Conservation (phyloP, 1,140 invertebrate genomes). For the Zaprionus tsacasi region DNA sequence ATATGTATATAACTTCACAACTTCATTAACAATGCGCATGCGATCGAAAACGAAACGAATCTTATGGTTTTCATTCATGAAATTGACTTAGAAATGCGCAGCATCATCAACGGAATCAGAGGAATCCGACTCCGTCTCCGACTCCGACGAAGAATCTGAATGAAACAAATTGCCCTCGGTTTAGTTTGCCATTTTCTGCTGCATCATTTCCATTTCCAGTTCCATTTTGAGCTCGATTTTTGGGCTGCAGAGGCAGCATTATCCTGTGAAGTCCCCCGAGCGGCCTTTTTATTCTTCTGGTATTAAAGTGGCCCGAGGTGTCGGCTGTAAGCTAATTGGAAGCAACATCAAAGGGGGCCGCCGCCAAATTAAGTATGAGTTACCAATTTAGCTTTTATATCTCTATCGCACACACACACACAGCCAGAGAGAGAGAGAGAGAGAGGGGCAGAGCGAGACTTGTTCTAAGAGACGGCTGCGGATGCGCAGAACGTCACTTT, state of each 20-base stretch:
- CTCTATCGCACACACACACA: slow-evolving; percentile 76
- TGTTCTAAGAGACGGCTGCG: slow-evolving; percentile 38
- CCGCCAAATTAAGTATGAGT: slow-evolving; percentile 84
- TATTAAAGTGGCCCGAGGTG: slow-evolving; percentile 69
- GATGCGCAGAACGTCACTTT: slow-evolving; percentile 53
- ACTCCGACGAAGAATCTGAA: slow-evolving; percentile 38
- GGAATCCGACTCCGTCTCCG: slow-evolving; percentile 7
- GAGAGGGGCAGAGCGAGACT: slow-evolving; percentile 18
- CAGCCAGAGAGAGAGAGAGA: slow-evolving; percentile 16
- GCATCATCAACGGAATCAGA: slow-evolving; percentile 41
- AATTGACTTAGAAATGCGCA: slow-evolving; percentile 59
- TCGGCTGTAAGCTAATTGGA: slow-evolving; percentile 84
- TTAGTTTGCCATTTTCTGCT: slow-evolving; percentile 59
- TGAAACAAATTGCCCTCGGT: slow-evolving; percentile 71
- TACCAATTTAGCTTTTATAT: slow-evolving; percentile 85
- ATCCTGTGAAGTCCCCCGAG: slow-evolving; percentile 31
- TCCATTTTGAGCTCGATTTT: slow-evolving; percentile 27
- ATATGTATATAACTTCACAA: slow-evolving; percentile 40
- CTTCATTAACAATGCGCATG: slow-evolving; percentile 58
- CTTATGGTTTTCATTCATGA: slow-evolving; percentile 29
- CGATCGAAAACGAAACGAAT: slow-evolving; percentile 37
- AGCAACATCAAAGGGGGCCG: slow-evolving; percentile 83
- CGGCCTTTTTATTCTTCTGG: slow-evolving; percentile 24
- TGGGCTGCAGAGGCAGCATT: slow-evolving; percentile 4
- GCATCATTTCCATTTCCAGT: slow-evolving; percentile 72